Percentiles rank a stretch among this genome's conserved stretches.
These are phyloP conservation scores for Sturnira hondurensis DNA, from an alignment of 2,113 vertebrate species.

Conservation along the genomic window DNA sequence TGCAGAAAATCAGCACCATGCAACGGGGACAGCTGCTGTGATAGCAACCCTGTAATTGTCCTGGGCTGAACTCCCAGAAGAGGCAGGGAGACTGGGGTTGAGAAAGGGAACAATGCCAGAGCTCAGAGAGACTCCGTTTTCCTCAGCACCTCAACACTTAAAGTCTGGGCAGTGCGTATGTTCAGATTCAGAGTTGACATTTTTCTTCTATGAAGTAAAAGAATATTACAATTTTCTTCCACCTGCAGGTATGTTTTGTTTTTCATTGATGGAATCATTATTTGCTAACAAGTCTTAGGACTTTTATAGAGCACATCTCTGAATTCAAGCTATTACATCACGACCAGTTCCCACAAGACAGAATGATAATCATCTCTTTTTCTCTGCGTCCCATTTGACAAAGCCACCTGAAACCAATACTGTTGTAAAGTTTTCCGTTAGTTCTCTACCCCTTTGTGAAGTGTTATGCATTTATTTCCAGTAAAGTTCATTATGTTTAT, in stretches of 20 bases:
- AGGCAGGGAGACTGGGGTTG: neutral
- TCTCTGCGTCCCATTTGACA: neutral
- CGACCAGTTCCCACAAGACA: neutral
- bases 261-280: neutral
- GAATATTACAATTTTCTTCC: neutral
- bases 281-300: constrained; percentile 15
- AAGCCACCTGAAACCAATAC: neutral
- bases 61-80: neutral
- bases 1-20: constrained; percentile 16
- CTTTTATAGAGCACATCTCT: constrained; percentile 11
- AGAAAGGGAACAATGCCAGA: neutral
- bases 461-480: neutral
- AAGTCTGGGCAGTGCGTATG: too few species aligned
- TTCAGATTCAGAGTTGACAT: neutral
- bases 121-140: neutral
- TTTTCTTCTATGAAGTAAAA: neutral
- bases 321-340: neutral
- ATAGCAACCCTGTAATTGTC: constrained; percentile 47
- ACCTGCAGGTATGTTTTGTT: neutral
- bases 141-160: neutral
- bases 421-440: neutral
- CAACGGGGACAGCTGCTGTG: constrained; percentile 48
- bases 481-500: neutral
- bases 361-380: neutral
- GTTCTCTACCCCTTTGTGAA: neutral